phyloP scores from a whole-genome alignment of 2,888 invertebrate genomes.

The Erannis defoliaria region DNA sequence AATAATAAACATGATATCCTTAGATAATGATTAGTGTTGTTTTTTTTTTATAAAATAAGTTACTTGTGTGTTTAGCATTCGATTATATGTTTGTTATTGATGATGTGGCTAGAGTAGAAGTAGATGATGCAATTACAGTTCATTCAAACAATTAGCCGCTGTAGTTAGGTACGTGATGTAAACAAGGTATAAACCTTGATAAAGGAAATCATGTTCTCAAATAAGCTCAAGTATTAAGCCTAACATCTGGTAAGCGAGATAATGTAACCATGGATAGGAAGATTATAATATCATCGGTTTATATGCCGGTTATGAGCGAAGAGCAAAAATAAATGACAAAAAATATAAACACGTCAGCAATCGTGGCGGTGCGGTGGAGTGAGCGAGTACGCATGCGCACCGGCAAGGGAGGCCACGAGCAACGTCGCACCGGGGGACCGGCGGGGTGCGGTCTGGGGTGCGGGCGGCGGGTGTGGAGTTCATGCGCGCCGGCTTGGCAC shows the following conservation, averaged over 20 bases:
- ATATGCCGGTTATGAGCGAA: constrained; percentile 51
- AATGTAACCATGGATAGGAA: constrained; percentile 12
- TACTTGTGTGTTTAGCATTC: constrained; percentile 1
- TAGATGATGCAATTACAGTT: constrained; percentile 37
- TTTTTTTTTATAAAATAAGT: constrained; percentile 9
- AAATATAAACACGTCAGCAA: constrained; percentile 85
- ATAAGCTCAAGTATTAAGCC: neutral
- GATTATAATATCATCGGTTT: constrained; percentile 10
- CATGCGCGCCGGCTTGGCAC: constrained; percentile 63
- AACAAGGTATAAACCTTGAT: constrained; percentile 20
- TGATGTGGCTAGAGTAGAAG: constrained; percentile 25
- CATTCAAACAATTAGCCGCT: constrained; percentile 30
- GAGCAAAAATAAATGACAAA: constrained; percentile 72
- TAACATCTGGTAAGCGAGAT: constrained; percentile 23
- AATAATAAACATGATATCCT: neutral
- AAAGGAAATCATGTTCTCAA: constrained; percentile 11
- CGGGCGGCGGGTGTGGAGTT: constrained; percentile 55
- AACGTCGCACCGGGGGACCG: constrained; percentile 61
- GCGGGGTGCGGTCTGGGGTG: constrained; percentile 53
- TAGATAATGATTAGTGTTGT: constrained; percentile 1
- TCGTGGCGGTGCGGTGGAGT: constrained; percentile 50
- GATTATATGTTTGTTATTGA: constrained; percentile 24
- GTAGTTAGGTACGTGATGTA: constrained; percentile 17
- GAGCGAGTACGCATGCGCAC: constrained; percentile 79
- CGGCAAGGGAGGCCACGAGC: constrained; percentile 69